Evolutionary conservation across 2,888 invertebrate genomes (phyloP).

Genomic region (Folsomia manolachei): DNA sequence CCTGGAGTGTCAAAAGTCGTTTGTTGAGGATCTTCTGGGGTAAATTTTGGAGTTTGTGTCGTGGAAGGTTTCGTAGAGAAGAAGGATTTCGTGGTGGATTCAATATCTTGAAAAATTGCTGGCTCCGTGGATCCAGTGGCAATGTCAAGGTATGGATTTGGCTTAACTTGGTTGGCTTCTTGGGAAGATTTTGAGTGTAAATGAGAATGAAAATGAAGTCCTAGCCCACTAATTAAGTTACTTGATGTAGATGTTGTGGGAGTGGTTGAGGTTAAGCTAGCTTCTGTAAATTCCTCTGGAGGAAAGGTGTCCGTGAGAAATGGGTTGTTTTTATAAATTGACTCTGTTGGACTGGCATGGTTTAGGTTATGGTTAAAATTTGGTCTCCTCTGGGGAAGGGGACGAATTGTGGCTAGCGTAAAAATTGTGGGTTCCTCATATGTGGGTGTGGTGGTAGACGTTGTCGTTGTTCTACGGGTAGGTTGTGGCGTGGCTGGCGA

Average conservation of each 20-base stretch:
- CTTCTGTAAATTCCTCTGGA: background rate
- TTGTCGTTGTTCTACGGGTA: background rate
- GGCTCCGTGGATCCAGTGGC: too few species aligned
- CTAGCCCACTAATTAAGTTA: constrained; percentile 22
- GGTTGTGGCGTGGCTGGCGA: background rate
- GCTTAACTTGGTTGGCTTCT: constrained; percentile 17
- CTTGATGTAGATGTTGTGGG: background rate
- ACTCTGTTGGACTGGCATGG: background rate
- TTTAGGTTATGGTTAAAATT: background rate
- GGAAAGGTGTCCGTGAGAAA: constrained; percentile 10
- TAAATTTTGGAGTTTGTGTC: constrained; percentile 8
- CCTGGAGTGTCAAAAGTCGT: too few species aligned
- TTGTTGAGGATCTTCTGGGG: constrained; percentile 5
- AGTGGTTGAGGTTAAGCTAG: background rate
- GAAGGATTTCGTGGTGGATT: background rate
- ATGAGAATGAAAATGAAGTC: constrained; percentile 27
- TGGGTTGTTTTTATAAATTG: constrained; percentile 9
- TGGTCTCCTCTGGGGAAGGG: background rate
- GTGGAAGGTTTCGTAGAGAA: background rate
- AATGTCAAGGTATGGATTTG: constrained; percentile 26
- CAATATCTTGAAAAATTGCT: background rate
- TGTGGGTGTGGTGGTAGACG: background rate
- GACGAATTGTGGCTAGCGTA: background rate
- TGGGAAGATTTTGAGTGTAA: constrained; percentile 20
- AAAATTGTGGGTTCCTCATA: background rate